Conservation (phyloP, 2,888 invertebrate genomes). For the Melanotus villosus region DNA sequence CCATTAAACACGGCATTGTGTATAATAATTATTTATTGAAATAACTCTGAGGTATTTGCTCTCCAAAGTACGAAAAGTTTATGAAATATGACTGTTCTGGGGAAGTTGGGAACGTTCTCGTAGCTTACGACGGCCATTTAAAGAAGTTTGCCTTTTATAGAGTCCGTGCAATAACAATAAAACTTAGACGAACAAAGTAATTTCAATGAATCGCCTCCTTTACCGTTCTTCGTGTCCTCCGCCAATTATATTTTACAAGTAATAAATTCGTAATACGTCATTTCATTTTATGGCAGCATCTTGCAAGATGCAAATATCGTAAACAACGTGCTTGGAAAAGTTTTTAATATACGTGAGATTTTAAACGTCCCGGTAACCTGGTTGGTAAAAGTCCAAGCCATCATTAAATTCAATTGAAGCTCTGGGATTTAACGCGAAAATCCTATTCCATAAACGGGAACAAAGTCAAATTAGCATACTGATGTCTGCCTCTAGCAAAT, state of each 20-base stretch:
- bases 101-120: constrained; percentile 51
- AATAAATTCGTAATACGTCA: background rate
- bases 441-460: constrained; percentile 45
- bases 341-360: no score
- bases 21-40: constrained; percentile 38
- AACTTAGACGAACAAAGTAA: constrained; percentile 50
- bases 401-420: constrained; percentile 46
- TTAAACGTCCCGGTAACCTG: background rate
- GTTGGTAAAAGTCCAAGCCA: constrained; percentile 12
- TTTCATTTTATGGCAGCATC: background rate
- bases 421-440: constrained; percentile 43
- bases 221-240: constrained; percentile 15
- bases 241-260: constrained; percentile 31
- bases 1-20: background rate
- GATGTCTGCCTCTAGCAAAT: constrained; percentile 44
- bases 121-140: constrained; percentile 51
- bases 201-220: constrained; percentile 47
- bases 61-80: constrained; percentile 47
- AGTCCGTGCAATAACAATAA: constrained; percentile 54
- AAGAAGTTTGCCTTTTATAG: constrained; percentile 54
- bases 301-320: background rate
- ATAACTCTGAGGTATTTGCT: constrained; percentile 36
- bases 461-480: constrained; percentile 48
- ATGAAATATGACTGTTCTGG: constrained; percentile 53
- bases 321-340: background rate